These are phyloP conservation scores for Zaprionus lineosus DNA, from an alignment of 2,888 invertebrate genomes.

Conservation along the genomic window DNA sequence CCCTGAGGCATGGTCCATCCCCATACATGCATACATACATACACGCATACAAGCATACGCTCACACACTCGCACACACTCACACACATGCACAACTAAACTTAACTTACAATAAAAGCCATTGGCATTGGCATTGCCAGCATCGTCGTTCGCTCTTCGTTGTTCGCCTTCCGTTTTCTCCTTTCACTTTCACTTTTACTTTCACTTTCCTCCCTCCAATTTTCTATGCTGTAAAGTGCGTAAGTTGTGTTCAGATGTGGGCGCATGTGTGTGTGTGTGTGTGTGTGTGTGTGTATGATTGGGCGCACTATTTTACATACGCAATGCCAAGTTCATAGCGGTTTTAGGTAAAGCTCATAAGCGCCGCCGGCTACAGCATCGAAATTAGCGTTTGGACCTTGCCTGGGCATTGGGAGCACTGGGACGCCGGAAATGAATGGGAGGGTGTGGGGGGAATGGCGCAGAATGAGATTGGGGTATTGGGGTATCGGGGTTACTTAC, in stretches of 20 bases:
- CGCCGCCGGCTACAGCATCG: conserved; percentile 63
- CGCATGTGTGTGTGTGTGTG: background rate
- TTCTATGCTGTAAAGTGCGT: conserved; percentile 41
- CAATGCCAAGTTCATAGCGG: conserved; percentile 70
- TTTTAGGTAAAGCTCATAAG: conserved; percentile 67
- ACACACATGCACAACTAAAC: conserved; percentile 24
- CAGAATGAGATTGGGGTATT: no score
- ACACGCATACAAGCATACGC: conserved; percentile 10
- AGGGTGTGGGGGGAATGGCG: background rate
- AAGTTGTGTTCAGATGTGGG: conserved; percentile 31
- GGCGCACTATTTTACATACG: conserved; percentile 71
- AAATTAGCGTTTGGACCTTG: conserved; percentile 66
- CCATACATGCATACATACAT: conserved; percentile 7
- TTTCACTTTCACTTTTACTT: no score
- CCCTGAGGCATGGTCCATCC: conserved; percentile 34
- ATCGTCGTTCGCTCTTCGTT: conserved; percentile 8
- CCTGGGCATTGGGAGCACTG: conserved; percentile 36
- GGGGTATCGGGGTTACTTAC: no score
- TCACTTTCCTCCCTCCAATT: background rate
- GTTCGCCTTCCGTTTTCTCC: background rate
- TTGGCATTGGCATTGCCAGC: conserved; percentile 26
- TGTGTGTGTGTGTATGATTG: conserved; percentile 31
- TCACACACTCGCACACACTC: conserved; percentile 8
- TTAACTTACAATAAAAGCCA: conserved; percentile 69
- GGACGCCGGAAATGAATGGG: background rate